Evolutionary conservation across 2,888 invertebrate species (phyloP).

Genomic region (Crossocerus cetratus): DNA sequence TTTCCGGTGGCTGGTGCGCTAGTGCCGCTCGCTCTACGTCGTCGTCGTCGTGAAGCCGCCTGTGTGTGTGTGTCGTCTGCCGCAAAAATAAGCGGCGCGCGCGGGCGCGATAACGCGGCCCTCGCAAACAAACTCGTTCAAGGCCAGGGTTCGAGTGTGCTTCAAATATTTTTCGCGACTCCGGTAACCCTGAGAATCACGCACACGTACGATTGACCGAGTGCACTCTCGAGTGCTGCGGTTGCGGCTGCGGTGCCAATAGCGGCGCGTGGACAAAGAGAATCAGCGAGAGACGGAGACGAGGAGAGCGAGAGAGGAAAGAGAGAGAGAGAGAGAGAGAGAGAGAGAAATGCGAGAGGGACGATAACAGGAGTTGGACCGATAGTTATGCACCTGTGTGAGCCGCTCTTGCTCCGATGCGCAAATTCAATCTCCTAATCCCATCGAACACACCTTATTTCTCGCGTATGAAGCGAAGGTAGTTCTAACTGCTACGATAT

Average conservation of each 20-base stretch:
- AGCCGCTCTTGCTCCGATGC: neutral
- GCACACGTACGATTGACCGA: slow-evolving; percentile 15
- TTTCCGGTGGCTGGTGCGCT: neutral
- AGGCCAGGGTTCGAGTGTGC: slow-evolving; percentile 56
- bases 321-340: too few species aligned
- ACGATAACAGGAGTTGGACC: neutral
- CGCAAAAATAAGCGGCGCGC: slow-evolving; percentile 49
- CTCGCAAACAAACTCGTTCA: slow-evolving; percentile 61
- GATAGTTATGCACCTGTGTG: neutral
- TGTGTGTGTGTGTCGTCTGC: slow-evolving; percentile 31
- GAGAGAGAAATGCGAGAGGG: neutral
- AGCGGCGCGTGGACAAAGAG: too few species aligned
- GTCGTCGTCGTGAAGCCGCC: neutral
- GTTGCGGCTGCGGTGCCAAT: neutral
- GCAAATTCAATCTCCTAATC: neutral
- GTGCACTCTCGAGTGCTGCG: slow-evolving; percentile 1
- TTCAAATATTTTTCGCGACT: slow-evolving; percentile 57
- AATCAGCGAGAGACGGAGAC: too few species aligned
- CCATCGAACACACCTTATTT: neutral
- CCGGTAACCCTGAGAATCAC: slow-evolving; percentile 46
- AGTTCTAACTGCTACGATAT: too few species aligned
- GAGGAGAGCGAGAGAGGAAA: too few species aligned
- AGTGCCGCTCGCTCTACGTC: too few species aligned
- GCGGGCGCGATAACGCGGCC: slow-evolving; percentile 55
- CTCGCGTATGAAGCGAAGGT: too few species aligned